Percentiles rank a stretch among this genome's conserved stretches.
These are phyloP conservation scores for Sinhomidia bicolor DNA, from an alignment of 2,888 invertebrate genomes.

Conservation along the genomic window DNA sequence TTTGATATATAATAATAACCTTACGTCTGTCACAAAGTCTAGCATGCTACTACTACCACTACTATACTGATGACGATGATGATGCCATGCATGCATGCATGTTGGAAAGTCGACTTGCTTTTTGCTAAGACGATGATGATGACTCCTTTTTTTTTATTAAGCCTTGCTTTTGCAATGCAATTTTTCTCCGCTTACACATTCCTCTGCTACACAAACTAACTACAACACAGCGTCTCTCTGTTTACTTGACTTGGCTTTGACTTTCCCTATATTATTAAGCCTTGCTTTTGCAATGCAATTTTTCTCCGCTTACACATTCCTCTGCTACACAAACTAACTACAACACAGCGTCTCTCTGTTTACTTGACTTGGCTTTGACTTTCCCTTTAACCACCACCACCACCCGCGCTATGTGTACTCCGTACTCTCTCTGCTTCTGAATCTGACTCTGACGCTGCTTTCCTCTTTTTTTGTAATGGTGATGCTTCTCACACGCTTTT, in stretches of 20 bases:
- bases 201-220: not conserved
- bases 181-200: not conserved
- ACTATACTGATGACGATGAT: too few relatives aligned
- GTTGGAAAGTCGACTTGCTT: too few relatives aligned
- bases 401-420: not conserved
- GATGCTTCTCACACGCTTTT: conserved; percentile 26
- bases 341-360: conserved; percentile 22
- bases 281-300: conserved; percentile 13
- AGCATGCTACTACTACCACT: not conserved
- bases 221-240: conserved; percentile 16
- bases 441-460: not conserved
- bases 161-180: not conserved
- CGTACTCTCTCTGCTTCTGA: not conserved
- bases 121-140: conserved; percentile 18
- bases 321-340: not conserved
- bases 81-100: not conserved
- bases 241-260: conserved; percentile 45
- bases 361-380: conserved; percentile 47
- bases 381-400: conserved; percentile 18
- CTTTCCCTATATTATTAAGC: conserved; percentile 27
- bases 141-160: conserved; percentile 15
- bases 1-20: not conserved
- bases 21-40: not conserved
- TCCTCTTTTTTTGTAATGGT: not conserved
- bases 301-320: not conserved